These are phyloP conservation scores for Shargacucullia verbasci DNA, from an alignment of 2,888 invertebrate genomes.

Conservation along the genomic window DNA sequence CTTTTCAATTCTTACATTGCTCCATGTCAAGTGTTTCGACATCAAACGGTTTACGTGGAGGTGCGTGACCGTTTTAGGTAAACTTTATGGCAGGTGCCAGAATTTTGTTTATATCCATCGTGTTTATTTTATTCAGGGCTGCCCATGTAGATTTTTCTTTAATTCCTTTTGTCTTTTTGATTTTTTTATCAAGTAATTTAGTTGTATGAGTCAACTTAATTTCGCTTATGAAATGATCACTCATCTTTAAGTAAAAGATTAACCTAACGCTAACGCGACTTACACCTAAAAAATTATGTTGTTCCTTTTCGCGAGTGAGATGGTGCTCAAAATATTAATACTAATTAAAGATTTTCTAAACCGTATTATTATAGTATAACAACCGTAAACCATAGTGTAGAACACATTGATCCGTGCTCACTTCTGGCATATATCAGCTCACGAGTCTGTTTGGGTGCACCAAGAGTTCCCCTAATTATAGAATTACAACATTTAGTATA, in stretches of 20 bases:
- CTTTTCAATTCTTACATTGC: constrained; percentile 29
- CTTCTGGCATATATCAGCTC: constrained; percentile 72
- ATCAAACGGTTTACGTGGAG: constrained; percentile 45
- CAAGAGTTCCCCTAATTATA: constrained; percentile 47
- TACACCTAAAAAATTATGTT: no score
- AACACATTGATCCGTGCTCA: constrained; percentile 60
- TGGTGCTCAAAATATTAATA: no score
- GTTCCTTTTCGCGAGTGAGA: no score
- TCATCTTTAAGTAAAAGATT: no score
- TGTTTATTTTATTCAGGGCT: constrained; percentile 50
- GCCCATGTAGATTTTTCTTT: constrained; percentile 15
- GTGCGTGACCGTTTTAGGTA: constrained; percentile 53
- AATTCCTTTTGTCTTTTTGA: not conserved
- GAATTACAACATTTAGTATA: constrained; percentile 51
- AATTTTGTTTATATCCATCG: constrained; percentile 46
- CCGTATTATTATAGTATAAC: not conserved
- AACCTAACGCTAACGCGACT: no score
- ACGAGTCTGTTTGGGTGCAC: constrained; percentile 59
- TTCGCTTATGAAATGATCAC: no score
- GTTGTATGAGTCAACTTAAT: no score
- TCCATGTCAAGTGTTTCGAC: constrained; percentile 48
- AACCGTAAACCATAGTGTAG: constrained; percentile 17
- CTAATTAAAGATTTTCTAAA: no score
- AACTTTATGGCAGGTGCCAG: constrained; percentile 54
- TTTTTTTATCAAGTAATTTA: no score